These are phyloP conservation scores for Drosophila nebulosa DNA, from an alignment of 1,140 invertebrate species.

Conservation along the genomic window DNA sequence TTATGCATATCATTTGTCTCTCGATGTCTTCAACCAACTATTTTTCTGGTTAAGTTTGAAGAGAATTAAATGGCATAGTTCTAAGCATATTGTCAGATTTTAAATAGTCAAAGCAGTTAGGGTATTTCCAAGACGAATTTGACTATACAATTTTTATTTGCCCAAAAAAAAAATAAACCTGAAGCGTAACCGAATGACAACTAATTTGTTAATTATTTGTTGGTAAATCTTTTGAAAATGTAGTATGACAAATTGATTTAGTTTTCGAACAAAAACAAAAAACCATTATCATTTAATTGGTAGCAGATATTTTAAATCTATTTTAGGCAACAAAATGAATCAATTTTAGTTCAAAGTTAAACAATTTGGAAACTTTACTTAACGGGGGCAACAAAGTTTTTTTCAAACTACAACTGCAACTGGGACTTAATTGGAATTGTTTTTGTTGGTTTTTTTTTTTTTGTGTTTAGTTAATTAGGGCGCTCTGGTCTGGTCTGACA, in stretches of 20 bases:
- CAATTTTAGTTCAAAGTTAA: not conserved
- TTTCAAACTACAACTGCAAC: not conserved
- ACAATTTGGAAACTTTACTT: not conserved
- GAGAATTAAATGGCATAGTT: too few relatives aligned
- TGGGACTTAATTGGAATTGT: not conserved
- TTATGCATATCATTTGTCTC: not conserved
- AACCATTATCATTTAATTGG: not conserved
- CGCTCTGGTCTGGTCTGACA: not conserved
- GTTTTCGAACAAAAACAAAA: not conserved
- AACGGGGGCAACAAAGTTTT: not conserved
- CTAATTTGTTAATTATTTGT: conserved; percentile 32
- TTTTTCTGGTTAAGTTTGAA: too few relatives aligned
- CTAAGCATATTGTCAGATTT: not conserved
- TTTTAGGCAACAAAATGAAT: not conserved
- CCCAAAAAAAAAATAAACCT: not conserved
- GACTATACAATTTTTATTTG: not conserved
- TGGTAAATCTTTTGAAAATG: conserved; percentile 7
- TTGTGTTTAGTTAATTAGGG: not conserved
- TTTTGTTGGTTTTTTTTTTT: not conserved
- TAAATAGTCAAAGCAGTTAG: not conserved
- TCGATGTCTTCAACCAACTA: too few relatives aligned
- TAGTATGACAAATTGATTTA: too few relatives aligned
- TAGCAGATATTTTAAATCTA: not conserved
- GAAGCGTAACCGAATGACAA: conserved; percentile 9
- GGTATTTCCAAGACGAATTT: not conserved